phyloP scores from a whole-genome alignment of 1,140 invertebrate species.

The Chymomyza costata region DNA sequence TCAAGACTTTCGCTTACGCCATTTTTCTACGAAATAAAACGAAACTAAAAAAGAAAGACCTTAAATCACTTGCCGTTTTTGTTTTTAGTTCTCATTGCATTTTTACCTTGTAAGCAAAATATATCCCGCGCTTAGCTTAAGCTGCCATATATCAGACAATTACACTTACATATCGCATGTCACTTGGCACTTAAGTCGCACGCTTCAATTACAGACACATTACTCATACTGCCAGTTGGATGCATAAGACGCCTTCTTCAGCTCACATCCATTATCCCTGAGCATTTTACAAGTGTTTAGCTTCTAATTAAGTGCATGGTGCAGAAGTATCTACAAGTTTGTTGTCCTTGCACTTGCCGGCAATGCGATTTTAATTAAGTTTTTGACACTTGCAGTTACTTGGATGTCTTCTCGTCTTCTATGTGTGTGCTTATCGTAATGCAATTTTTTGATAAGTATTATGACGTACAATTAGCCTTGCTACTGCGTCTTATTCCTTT shows the following conservation, averaged over 20 bases:
- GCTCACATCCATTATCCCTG: slow-evolving; percentile 63
- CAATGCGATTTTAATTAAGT: slow-evolving; percentile 68
- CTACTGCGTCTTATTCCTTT: no score
- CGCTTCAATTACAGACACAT: slow-evolving; percentile 13
- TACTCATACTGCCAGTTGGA: slow-evolving; percentile 7
- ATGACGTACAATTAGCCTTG: no score
- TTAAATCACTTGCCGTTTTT: no score
- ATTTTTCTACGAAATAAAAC: no score
- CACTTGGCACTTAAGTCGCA: slow-evolving; percentile 6
- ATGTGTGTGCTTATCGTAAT: no score
- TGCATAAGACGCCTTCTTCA: slow-evolving; percentile 19
- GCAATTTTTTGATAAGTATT: no score
- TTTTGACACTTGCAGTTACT: slow-evolving; percentile 63
- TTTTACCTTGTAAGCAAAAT: no score
- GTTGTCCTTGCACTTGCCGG: slow-evolving; percentile 30
- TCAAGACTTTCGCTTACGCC: no score
- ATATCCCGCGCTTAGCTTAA: no score
- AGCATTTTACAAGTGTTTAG: slow-evolving; percentile 71
- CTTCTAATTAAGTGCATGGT: slow-evolving; percentile 69
- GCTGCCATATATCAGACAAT: slow-evolving; percentile 1
- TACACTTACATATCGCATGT: neutral
- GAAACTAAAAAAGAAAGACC: no score
- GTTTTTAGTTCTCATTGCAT: no score
- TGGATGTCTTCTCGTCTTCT: no score
- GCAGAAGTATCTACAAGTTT: slow-evolving; percentile 47